Conservation (phyloP, 2,888 invertebrate species). For the Chironomus riparius region DNA sequence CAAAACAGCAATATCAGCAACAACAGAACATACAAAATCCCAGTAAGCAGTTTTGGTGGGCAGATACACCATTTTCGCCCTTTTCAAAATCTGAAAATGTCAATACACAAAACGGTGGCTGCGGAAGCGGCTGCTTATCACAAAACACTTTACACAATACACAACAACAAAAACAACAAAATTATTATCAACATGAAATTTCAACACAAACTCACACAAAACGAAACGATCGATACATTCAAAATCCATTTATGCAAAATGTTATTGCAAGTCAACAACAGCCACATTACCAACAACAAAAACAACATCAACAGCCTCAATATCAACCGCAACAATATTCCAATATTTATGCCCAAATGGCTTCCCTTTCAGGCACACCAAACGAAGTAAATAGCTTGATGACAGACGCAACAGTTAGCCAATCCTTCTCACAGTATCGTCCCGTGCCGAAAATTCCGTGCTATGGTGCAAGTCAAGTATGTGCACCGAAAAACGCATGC, state of each 20-base stretch:
- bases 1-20: background rate
- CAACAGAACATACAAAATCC: background rate
- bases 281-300: background rate
- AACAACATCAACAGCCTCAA: background rate
- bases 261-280: background rate
- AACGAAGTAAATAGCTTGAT: conserved; percentile 15
- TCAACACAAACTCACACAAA: background rate
- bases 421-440: conserved; percentile 13
- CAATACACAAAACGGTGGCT: background rate
- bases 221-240: background rate
- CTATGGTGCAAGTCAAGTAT: conserved; percentile 51
- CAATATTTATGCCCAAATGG: conserved; percentile 13
- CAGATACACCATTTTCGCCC: background rate
- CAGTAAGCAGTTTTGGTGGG: conserved; percentile 17
- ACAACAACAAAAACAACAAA: background rate
- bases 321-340: background rate
- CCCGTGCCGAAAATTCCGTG: conserved; percentile 39
- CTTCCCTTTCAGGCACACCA: conserved; percentile 20
- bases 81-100: background rate
- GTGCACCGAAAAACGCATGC: conserved; percentile 53
- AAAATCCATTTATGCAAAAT: background rate
- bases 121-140: background rate
- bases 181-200: background rate
- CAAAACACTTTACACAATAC: conserved; percentile 17
- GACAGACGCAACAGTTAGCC: background rate